Evolutionary conservation across 2,113 vertebrate genomes (phyloP).

Genomic region (Brachionichthys hirsutus): DNA sequence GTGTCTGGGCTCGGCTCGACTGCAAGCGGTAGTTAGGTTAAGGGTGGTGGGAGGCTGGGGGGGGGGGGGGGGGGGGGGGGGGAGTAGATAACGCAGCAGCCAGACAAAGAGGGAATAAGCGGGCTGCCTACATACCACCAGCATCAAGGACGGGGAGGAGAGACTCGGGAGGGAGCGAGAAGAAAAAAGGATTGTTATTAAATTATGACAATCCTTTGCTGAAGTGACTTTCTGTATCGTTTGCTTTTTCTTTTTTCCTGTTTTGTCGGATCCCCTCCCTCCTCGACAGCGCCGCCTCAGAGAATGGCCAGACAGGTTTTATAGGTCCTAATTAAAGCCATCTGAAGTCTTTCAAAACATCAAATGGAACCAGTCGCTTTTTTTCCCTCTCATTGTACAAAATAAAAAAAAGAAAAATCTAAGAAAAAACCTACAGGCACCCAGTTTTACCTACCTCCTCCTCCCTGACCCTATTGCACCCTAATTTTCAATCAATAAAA

Average conservation of each 20-base stretch:
- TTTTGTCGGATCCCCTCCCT: conserved; percentile 48
- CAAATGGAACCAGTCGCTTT: conserved; percentile 72
- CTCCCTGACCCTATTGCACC: conserved; percentile 19
- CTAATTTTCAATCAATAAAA: conserved; percentile 60
- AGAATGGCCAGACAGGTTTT: conserved; percentile 83
- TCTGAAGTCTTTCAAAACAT: conserved; percentile 88
- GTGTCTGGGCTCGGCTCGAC: conserved; percentile 82
- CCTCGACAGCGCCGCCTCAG: conserved; percentile 68
- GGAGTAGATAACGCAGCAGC: conserved; percentile 82
- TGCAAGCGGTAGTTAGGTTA: conserved; percentile 84
- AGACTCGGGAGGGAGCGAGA: conserved; percentile 47
- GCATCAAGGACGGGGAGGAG: conserved; percentile 64
- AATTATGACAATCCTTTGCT: conserved; percentile 74
- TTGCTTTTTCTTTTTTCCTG: conserved; percentile 37
- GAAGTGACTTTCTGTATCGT: conserved; percentile 81
- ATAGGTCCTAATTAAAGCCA: conserved; percentile 93
- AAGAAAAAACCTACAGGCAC: conserved; percentile 46
- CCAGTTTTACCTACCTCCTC: conserved; percentile 13
- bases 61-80: conserved; percentile 60
- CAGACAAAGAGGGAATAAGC: conserved; percentile 88
- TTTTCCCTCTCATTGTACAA: conserved; percentile 71
- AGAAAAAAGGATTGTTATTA: conserved; percentile 75
- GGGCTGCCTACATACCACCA: conserved; percentile 67
- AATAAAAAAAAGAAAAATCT: conserved; percentile 53
- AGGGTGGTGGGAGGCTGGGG: conserved; percentile 37